Evolutionary conservation across 2,888 invertebrate species (phyloP).

Genomic region (Mayetiola destructor): DNA sequence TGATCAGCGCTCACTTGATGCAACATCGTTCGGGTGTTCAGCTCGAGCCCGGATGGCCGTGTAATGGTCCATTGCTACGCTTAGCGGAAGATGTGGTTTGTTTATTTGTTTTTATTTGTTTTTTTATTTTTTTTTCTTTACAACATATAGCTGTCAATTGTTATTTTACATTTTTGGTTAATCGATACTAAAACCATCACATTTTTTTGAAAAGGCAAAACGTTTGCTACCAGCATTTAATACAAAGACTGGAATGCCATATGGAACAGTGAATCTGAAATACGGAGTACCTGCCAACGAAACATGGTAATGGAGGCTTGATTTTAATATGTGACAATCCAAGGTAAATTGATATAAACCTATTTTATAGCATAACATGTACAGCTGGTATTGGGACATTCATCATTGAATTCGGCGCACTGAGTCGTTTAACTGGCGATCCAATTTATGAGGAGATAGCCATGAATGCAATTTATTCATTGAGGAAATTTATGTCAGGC

Average conservation of each 20-base stretch:
- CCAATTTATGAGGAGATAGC: conserved; percentile 92
- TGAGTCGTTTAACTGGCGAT: conserved; percentile 86
- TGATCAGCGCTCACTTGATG: conserved; percentile 88
- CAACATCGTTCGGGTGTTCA: conserved; percentile 68
- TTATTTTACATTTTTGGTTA: background rate
- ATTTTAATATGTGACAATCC: background rate
- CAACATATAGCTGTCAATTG: too few relatives aligned
- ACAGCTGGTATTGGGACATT: conserved; percentile 97
- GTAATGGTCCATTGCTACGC: conserved; percentile 81
- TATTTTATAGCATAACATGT: conserved; percentile 65
- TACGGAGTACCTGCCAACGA: conserved; percentile 88
- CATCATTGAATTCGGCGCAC: conserved; percentile 87
- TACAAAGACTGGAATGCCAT: conserved; percentile 90
- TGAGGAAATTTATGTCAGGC: conserved; percentile 73
- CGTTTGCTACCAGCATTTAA: conserved; percentile 82
- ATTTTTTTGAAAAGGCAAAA: conserved; percentile 44
- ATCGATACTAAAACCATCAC: background rate
- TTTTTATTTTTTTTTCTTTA: background rate
- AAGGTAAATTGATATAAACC: background rate
- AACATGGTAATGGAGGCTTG: conserved; percentile 37
- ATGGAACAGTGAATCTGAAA: conserved; percentile 87
- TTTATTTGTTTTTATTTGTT: background rate
- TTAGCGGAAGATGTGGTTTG: conserved; percentile 74
- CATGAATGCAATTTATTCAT: conserved; percentile 72
- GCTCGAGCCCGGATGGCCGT: conserved; percentile 92